Base-by-base conservation (phyloP, 2,113 vertebrate genomes). In the Eclectus roratus region DNA sequence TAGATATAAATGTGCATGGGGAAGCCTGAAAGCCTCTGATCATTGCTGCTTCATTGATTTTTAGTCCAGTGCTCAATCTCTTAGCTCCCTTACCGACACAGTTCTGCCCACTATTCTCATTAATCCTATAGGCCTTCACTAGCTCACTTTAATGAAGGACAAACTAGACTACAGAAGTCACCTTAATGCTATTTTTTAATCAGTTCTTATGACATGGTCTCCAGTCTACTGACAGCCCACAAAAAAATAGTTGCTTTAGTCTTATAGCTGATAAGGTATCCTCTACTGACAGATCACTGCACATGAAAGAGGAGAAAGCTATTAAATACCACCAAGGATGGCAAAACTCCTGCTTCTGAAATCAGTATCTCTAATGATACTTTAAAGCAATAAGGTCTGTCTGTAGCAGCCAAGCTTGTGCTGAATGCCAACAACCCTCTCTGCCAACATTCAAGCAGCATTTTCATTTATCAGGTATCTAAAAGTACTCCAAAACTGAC, bases 121-220 rank as follows among this genome's bases (percentile, higher is more conserved):
- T 94, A 92, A 93, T 90, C 56, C 64, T 78, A 43, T n/a, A 95
- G 37, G 17, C 74, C 80, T 95, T 47, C 28, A 81, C 49, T n/a
- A 86, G 88, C 47, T 86, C 88, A 91, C 60, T 88, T 89, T 94
- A 95, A 94, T 60, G 88, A 88, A 77, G 82, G 93, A 78, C 88
- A 93, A 95, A 90, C 53, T 47, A 88, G 65, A 76, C 52, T 65
- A 68, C 33, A 85, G 9, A 1, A 80, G 66, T 91, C 77, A 94
- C 80, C 80, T 94, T 91, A 95, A 77, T 41, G 64, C 16, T 83
- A 66, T 47, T 95, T 93, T 88, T 87, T 49, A 84, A 94, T 88
- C 88, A 81, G 64, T 68, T 89, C 44, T 78, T 70, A 81, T 47
- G 47, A 88, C 85, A 70, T 46, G 7, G 46, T 89, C 53, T 85